phyloP scores from a whole-genome alignment of 2,888 invertebrate species.

The Hyppa rectilinea region DNA sequence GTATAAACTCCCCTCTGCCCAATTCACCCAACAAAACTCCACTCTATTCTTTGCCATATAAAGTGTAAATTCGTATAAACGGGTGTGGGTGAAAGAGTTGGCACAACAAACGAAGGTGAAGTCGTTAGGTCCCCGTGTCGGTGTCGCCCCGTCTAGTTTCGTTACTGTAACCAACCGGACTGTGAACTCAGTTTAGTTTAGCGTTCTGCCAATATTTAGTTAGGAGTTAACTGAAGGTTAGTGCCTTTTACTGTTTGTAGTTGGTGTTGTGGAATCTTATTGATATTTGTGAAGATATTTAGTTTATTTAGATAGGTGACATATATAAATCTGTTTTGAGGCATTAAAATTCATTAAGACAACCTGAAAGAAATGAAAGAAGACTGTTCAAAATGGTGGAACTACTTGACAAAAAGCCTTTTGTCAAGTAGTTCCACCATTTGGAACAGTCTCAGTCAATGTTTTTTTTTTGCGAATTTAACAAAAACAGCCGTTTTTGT shows the following conservation, averaged over 20 bases:
- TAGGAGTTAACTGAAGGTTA: conserved; percentile 45
- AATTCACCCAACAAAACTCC: conserved; percentile 30
- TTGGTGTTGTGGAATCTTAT: conserved; percentile 11
- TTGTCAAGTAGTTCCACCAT: neutral
- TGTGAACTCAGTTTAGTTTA: conserved; percentile 69
- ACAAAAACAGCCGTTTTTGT: no score
- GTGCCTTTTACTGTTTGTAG: conserved; percentile 40
- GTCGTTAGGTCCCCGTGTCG: conserved; percentile 74
- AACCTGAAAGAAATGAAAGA: neutral
- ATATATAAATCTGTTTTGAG: no score
- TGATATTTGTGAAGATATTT: neutral
- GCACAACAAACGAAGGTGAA: conserved; percentile 73
- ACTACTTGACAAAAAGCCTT: no score
- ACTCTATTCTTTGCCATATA: conserved; percentile 44
- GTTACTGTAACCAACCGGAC: conserved; percentile 72
- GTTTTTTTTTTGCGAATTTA: no score
- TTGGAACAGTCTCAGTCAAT: no score
- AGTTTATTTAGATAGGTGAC: no score
- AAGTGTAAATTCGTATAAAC: conserved; percentile 55
- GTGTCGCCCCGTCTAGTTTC: conserved; percentile 72
- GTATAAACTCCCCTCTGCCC: conserved; percentile 44
- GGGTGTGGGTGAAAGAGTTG: conserved; percentile 62
- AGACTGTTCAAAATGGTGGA: neutral
- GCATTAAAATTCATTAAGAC: neutral
- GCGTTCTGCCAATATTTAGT: conserved; percentile 56